A percentile compares a stretch with the other conserved stretches of the same genome.
phyloP scores from a whole-genome alignment of 2,797 vertebrate species.

The Anguilla marmorata region DNA sequence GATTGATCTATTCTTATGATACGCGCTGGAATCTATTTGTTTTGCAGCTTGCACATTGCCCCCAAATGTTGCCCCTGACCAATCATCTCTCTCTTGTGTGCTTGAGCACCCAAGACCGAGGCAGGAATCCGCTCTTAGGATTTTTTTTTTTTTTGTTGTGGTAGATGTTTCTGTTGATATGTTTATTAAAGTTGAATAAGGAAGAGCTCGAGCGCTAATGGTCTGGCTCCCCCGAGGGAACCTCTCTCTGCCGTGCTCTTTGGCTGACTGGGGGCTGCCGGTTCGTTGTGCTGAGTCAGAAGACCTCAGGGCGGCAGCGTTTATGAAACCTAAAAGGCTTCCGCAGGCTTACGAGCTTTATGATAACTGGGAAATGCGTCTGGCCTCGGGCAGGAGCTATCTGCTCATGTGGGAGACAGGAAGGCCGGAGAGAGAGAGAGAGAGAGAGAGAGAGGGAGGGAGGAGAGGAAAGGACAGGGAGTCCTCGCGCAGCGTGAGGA shows the following conservation, averaged over 20 bases:
- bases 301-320: neutral
- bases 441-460: neutral
- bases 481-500: neutral
- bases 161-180: neutral
- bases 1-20: neutral
- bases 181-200: neutral
- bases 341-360: neutral
- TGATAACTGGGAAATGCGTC: constrained; percentile 6
- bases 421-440: neutral
- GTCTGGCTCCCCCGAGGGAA: neutral
- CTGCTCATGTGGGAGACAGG: neutral
- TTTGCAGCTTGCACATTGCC: neutral
- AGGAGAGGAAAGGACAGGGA: neutral
- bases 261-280: neutral
- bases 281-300: constrained; percentile 15
- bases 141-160: neutral
- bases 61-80: neutral
- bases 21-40: neutral
- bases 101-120: neutral
- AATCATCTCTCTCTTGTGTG: neutral
- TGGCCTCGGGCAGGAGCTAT: neutral
- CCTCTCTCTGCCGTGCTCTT: neutral
- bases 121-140: neutral
- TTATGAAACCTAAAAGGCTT: constrained; percentile 22
- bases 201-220: neutral